A percentile compares a stretch with the other conserved stretches of the same genome.
phyloP scores from a whole-genome alignment of 2,113 vertebrate genomes.

The Pristiophorus japonicus region DNA sequence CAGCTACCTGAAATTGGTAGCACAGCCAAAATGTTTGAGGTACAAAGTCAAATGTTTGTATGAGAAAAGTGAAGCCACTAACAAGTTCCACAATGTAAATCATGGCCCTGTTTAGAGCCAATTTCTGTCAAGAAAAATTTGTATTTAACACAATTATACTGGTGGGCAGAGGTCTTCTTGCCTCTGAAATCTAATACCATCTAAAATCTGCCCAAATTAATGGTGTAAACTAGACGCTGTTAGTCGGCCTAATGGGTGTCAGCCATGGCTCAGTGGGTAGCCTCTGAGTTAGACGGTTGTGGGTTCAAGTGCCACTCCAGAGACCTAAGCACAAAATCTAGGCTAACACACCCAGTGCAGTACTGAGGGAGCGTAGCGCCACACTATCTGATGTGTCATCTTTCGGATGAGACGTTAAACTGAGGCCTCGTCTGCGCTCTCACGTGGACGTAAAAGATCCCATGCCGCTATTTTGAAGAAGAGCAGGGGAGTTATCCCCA shows the following conservation, averaged over 20 bases:
- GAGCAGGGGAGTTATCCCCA: not conserved
- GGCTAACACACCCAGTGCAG: not conserved
- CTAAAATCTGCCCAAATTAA: not conserved
- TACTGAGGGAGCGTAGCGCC: not conserved
- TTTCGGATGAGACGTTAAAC: not conserved
- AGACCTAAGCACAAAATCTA: not conserved
- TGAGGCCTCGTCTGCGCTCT: no score
- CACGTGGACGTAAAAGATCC: not conserved
- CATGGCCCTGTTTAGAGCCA: not conserved
- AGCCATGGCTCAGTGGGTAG: not conserved
- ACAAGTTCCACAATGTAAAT: not conserved
- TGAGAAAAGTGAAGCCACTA: not conserved
- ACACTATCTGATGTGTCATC: not conserved
- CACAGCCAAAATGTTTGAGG: not conserved
- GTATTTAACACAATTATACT: not conserved
- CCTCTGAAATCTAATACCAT: not conserved
- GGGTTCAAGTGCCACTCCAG: not conserved
- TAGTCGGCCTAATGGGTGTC: not conserved
- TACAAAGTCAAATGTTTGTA: not conserved
- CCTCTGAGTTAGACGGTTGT: not conserved
- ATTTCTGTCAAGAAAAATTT: not conserved
- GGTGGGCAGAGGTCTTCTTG: not conserved
- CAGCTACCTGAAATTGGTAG: not conserved
- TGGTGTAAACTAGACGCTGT: not conserved
- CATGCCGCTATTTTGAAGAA: not conserved